phyloP scores from a whole-genome alignment of 1,140 invertebrate genomes.

The Marisa cornuarietis region DNA sequence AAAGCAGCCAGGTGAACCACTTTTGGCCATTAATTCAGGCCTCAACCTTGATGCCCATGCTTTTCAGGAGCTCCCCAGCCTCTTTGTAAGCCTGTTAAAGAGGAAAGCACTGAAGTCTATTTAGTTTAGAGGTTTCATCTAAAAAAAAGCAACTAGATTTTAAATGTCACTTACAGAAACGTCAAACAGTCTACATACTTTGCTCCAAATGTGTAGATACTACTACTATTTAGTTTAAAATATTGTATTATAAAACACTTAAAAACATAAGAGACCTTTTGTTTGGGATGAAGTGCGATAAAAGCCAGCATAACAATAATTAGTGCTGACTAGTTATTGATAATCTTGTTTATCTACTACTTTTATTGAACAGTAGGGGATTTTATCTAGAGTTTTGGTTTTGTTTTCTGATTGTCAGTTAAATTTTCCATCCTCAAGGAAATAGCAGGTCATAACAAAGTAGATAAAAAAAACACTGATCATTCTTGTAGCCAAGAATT shows the following conservation, averaged over 20 bases:
- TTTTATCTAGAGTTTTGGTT: too few relatives aligned
- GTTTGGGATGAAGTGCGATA: too few relatives aligned
- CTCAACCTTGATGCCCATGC: constrained; percentile 39
- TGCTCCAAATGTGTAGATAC: background rate
- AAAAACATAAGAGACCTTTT: background rate
- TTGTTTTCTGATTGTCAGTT: too few relatives aligned
- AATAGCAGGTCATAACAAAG: background rate
- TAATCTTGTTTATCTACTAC: too few relatives aligned
- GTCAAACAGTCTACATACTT: background rate
- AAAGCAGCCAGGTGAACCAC: too few relatives aligned
- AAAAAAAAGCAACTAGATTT: background rate
- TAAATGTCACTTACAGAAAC: background rate
- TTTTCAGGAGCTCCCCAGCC: constrained; percentile 38
- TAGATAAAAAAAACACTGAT: background rate
- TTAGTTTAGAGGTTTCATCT: background rate
- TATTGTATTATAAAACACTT: background rate
- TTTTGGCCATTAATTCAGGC: too few relatives aligned
- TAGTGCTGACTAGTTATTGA: too few relatives aligned
- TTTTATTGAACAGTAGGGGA: too few relatives aligned
- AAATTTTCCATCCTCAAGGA: too few relatives aligned
- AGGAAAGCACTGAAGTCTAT: background rate
- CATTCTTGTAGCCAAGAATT: background rate
- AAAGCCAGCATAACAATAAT: too few relatives aligned
- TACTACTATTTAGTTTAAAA: background rate
- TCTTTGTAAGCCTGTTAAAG: constrained; percentile 43